These are phyloP conservation scores for Stramonita haemastoma DNA, from an alignment of 2,888 invertebrate species.

Conservation along the genomic window DNA sequence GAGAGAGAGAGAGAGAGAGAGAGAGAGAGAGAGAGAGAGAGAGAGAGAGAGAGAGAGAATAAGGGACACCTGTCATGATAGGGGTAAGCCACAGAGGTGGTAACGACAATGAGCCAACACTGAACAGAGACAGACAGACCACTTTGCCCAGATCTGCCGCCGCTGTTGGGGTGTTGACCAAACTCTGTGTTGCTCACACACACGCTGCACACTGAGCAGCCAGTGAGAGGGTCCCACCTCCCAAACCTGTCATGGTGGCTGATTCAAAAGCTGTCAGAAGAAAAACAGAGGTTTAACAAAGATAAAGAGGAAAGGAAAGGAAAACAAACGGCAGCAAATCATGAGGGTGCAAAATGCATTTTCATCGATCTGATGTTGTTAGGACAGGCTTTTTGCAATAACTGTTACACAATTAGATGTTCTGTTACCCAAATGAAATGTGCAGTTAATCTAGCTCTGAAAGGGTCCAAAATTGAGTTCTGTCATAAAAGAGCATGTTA, in stretches of 20 bases:
- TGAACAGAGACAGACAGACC: background rate
- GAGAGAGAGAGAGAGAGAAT: background rate
- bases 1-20: background rate
- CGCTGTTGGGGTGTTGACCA: background rate
- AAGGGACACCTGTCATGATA: slow-evolving; percentile 28
- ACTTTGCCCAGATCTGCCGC: background rate
- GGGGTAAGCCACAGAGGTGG: slow-evolving; percentile 1
- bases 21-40: background rate
- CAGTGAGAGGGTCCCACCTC: background rate
- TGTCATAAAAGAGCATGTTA: no score
- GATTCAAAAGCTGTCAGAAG: no score
- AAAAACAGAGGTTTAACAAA: no score
- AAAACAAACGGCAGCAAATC: no score
- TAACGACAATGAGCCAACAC: background rate
- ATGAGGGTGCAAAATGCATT: no score
- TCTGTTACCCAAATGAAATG: no score
- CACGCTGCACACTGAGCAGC: background rate
- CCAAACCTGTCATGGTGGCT: background rate
- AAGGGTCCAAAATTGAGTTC: no score
- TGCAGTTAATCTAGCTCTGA: no score
- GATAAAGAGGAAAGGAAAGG: no score
- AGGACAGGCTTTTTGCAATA: no score
- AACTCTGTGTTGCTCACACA: background rate
- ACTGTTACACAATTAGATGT: no score
- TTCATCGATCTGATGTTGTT: no score